Evolutionary conservation across 2,113 vertebrate genomes (phyloP).

Genomic region (Boleophthalmus pectinirostris): DNA sequence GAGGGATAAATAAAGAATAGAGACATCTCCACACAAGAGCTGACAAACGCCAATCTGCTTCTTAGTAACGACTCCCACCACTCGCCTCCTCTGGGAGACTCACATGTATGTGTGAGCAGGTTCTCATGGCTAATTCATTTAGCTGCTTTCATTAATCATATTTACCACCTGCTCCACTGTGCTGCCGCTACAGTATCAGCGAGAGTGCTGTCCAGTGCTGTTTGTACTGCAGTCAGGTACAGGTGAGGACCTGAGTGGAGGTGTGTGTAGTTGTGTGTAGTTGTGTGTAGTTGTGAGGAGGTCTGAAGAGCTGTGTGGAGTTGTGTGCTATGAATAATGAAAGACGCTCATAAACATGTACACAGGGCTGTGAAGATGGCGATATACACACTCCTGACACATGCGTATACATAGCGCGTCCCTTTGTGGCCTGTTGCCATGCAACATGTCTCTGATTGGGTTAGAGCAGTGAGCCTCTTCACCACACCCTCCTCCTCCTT

Average conservation of each 20-base stretch:
- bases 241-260: constrained; percentile 6
- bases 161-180: constrained; percentile 31
- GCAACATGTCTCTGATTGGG: constrained; percentile 82
- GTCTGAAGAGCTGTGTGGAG: neutral
- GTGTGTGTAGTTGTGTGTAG: neutral
- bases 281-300: neutral
- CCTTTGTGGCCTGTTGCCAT: constrained; percentile 79
- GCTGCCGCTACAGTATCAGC: constrained; percentile 22
- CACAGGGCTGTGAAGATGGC: constrained; percentile 40
- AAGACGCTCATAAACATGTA: constrained; percentile 22
- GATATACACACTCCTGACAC: constrained; percentile 61
- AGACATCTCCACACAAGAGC: constrained; percentile 41
- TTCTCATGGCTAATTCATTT: constrained; percentile 44
- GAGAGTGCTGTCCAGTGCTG: neutral
- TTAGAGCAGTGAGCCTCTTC: constrained; percentile 68
- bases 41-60: constrained; percentile 50
- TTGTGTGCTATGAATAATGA: constrained; percentile 18
- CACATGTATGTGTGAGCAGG: constrained; percentile 21
- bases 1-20: constrained; percentile 48
- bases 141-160: constrained; percentile 43
- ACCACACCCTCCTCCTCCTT: constrained; percentile 66
- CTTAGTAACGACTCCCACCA: constrained; percentile 38
- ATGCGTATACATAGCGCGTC: constrained; percentile 55
- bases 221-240: constrained; percentile 4
- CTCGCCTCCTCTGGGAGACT: constrained; percentile 36